Evolutionary conservation across 2,888 invertebrate genomes (phyloP).

Genomic region (Formica aserva): DNA sequence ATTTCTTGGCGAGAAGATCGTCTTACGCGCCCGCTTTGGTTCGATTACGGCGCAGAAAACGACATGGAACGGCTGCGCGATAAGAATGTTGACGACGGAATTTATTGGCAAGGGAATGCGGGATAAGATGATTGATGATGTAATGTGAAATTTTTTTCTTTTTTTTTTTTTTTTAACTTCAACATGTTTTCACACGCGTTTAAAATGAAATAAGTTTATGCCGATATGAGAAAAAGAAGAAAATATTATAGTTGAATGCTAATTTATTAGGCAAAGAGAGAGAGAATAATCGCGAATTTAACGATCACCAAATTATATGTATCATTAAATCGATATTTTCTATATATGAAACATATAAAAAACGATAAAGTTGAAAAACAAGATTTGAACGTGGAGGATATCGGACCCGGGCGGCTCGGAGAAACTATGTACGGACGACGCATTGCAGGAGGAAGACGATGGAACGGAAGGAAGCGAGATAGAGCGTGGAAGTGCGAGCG

Average conservation of each 20-base stretch:
- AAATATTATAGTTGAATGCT: not conserved
- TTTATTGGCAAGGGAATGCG: constrained; percentile 16
- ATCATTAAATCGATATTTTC: constrained; percentile 9
- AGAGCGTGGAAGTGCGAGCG: constrained; percentile 9
- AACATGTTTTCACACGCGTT: not conserved
- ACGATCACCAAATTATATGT: not conserved
- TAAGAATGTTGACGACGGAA: constrained; percentile 28
- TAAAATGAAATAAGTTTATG: not conserved
- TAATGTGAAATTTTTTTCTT: not conserved
- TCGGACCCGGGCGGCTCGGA: constrained; percentile 8
- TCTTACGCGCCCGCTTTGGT: constrained; percentile 49
- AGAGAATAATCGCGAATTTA: constrained; percentile 1
- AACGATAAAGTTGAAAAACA: not conserved
- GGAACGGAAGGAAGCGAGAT: constrained; percentile 10
- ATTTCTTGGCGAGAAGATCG: constrained; percentile 38
- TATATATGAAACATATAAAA: not conserved
- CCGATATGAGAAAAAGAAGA: not conserved
- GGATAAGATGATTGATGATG: constrained; percentile 32
- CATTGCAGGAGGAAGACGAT: constrained; percentile 39
- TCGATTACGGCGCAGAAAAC: constrained; percentile 24
- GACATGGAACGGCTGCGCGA: constrained; percentile 7
- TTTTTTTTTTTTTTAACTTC: not conserved
- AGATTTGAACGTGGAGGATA: not conserved
- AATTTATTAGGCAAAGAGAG: not conserved
- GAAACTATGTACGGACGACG: constrained; percentile 11